Base-by-base conservation (phyloP, 1,140 invertebrate genomes). In the Ephestia elutella region DNA sequence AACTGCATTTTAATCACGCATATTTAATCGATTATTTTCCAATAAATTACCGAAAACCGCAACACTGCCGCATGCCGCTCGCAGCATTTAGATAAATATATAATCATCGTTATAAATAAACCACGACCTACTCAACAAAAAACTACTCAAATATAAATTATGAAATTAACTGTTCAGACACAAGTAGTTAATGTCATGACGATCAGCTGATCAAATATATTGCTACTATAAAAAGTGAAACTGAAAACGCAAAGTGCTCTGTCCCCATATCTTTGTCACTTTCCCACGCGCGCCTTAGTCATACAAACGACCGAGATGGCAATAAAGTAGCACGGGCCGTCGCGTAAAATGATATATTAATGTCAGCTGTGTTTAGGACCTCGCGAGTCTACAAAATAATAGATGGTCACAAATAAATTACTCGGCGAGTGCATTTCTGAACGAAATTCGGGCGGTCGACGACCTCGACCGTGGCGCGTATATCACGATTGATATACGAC, bases 161-260 rank as follows among this genome's bases (percentile, higher is more conserved):
- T 86, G 75, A 87, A 86, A 87, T 85, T 85, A 78, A 83, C 76
- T 75, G 76, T 80, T 76, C 72, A 66, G 70, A 70, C 77, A 74
- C 75, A 70, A 68, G 75, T 78, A 78, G 77, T 86, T 86, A 86
- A 88, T 78, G 86, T 88, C 86, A 86, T 73, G 69, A 59, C 81
- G 86, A 88, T 88, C 86, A 88, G 86, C 86, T 88, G 86, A 86
- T 88, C 83, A 88, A 88, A 88, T 88, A 88, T 86, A 88, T 86
- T 86, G 82, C 86, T 84, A 84, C 85, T 86, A 86, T 88, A 88
- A 88, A 88, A 88, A 88, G 83, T 88, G 86, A 88, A 88, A 88
- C 82, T 88, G 86, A 88, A 88, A 88, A 85, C 86, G 78, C 77
- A 75, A 83, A 86, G 82, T 80, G 81, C 73, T 77, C 74, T 75